A percentile compares a stretch with the other conserved stretches of the same genome.
Conservation (phyloP, 1,140 invertebrate species). For the Aricia agestis region DNA sequence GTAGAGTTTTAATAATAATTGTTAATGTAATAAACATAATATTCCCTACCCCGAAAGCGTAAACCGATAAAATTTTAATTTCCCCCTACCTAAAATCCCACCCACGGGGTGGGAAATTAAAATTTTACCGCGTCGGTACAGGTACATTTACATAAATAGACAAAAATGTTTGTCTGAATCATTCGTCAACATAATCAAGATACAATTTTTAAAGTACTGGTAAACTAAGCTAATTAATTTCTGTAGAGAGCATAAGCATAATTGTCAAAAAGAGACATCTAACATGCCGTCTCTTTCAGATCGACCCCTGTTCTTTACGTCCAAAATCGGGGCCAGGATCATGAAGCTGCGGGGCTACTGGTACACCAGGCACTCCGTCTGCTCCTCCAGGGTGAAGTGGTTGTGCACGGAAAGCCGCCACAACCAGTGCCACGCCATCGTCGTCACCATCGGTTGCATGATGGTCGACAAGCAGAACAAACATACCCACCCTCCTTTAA, state of each 20-base stretch:
- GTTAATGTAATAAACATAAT: too few relatives aligned
- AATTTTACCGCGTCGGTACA: too few relatives aligned
- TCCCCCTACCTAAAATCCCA: too few relatives aligned
- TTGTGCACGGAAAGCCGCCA: constrained; percentile 56
- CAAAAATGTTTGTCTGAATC: too few relatives aligned
- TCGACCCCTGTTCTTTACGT: constrained; percentile 60
- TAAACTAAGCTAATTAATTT: not conserved
- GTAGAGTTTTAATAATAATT: too few relatives aligned
- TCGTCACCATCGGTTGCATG: constrained; percentile 62
- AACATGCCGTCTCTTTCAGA: constrained; percentile 37
- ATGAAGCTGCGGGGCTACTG: constrained; percentile 60
- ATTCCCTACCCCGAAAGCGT: too few relatives aligned
- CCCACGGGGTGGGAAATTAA: too few relatives aligned
- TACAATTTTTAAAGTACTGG: not conserved
- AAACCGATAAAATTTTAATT: too few relatives aligned
- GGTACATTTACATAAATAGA: too few relatives aligned
- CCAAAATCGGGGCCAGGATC: constrained; percentile 54
- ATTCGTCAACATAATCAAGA: too few relatives aligned
- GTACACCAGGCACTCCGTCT: constrained; percentile 61
- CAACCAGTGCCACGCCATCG: constrained; percentile 56
- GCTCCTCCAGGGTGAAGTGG: constrained; percentile 61
- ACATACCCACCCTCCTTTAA: constrained; percentile 55
- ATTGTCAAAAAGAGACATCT: not conserved
- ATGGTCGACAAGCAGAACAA: constrained; percentile 59
- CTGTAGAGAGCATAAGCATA: constrained; percentile 1